phyloP scores from a whole-genome alignment of 2,888 invertebrate genomes.

The Lochmaea crataegi region DNA sequence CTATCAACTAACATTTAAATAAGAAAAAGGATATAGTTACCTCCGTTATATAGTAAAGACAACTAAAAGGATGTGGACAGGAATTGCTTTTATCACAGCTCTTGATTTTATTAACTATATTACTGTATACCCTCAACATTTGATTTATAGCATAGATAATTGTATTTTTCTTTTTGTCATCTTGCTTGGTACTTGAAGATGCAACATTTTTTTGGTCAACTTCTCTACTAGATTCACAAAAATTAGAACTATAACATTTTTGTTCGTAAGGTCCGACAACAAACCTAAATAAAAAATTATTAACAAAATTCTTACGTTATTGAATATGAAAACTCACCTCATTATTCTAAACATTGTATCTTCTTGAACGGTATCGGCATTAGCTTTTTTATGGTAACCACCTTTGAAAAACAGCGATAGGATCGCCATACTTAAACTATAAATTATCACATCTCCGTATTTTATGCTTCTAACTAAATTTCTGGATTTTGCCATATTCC shows the following conservation, averaged over 20 bases:
- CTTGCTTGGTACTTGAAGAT: constrained; percentile 53
- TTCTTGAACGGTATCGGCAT: constrained; percentile 57
- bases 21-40: constrained; percentile 55
- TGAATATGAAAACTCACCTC: constrained; percentile 61
- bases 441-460: constrained; percentile 75
- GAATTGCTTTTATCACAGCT: constrained; percentile 65
- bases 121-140: constrained; percentile 65
- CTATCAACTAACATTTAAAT: neutral
- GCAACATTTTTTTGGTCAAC: constrained; percentile 50
- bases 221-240: constrained; percentile 53
- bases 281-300: constrained; percentile 63
- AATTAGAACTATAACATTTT: constrained; percentile 58
- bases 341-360: constrained; percentile 74
- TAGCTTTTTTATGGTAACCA: constrained; percentile 66
- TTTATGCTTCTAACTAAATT: constrained; percentile 72
- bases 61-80: constrained; percentile 75
- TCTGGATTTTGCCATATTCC: constrained; percentile 76
- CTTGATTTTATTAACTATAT: constrained; percentile 67
- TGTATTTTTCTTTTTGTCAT: constrained; percentile 55
- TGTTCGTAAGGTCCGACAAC: constrained; percentile 75
- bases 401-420: constrained; percentile 72
- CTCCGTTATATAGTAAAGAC: constrained; percentile 70
- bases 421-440: constrained; percentile 72
- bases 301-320: neutral
- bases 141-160: constrained; percentile 62